Base-by-base conservation (phyloP, 2,888 invertebrate genomes). In the Tinea trinotella region DNA sequence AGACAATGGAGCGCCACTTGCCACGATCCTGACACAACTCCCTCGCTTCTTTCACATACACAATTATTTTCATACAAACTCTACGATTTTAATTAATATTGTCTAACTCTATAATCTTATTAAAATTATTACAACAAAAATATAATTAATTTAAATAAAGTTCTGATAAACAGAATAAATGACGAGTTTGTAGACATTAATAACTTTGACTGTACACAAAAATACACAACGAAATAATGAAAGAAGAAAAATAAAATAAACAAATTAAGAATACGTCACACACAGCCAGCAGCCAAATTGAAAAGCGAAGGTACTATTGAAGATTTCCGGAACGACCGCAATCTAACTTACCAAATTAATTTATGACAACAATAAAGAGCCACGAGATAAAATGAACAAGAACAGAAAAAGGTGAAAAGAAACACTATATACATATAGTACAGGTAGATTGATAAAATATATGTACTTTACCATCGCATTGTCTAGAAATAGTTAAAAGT, bases 291-390 rank as follows among this genome's bases (percentile, higher is more conserved):
- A 62, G 59, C 60, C 59, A 69, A 71, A 73, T 70, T 74, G 71
- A 68, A 68, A 67, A 65, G 64, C 65, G 64, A 63, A 63, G 46
- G 46, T 46, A 46, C 61, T 61, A 63, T 63, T 62, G 59, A 60
- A 61, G 64, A 64, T 62, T 60, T 60, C 36, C 59, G 59, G 55
- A 58, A 50, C 59, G 60, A 57, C 66, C 71, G 70, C 73, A 77
- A 80, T 80, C 68, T 78, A 78, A 79, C 77, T 80, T 79, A 64
- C 64, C 64, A 77, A 80, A 80, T 79, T 80, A 79, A 78, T 76
- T 75, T 76, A 76, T 73, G 71, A 74, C 64, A 66, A 66, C 63
- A 56, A 52, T 66, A 68, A 66, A 61, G 53, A 54, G 52, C 54
- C 13, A 55, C 5, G 34, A 18, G 50, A 52, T 55, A 60, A 61